Conservation (phyloP, 2,888 invertebrate species). For the Oegoconia quadripuncta region DNA sequence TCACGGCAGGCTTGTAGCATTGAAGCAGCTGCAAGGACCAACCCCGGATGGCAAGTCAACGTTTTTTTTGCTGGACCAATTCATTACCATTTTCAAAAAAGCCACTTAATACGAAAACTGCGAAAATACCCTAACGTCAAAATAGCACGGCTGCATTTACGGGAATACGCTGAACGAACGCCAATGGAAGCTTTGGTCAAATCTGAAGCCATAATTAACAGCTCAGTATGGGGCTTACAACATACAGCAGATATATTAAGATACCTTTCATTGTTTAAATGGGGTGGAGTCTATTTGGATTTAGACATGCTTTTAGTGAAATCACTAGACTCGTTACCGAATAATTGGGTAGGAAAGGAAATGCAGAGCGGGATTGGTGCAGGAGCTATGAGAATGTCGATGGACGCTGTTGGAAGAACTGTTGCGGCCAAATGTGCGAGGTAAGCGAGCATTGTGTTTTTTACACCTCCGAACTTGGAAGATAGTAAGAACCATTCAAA, state of each 20-base stretch:
- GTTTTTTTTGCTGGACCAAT: slow-evolving; percentile 27
- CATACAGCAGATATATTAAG: neutral
- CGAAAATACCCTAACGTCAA: slow-evolving; percentile 68
- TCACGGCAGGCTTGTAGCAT: slow-evolving; percentile 81
- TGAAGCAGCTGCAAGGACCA: slow-evolving; percentile 80
- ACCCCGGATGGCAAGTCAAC: slow-evolving; percentile 74
- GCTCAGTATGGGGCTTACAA: slow-evolving; percentile 71
- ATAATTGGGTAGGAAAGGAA: too few species aligned
- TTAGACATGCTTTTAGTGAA: slow-evolving; percentile 1
- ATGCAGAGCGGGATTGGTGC: too few species aligned
- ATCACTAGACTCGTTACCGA: too few species aligned
- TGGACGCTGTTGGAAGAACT: too few species aligned
- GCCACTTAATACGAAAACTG: slow-evolving; percentile 23
- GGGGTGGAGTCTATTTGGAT: slow-evolving; percentile 5
- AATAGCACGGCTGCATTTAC: slow-evolving; percentile 69
- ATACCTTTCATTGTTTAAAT: slow-evolving; percentile 4
- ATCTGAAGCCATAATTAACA: slow-evolving; percentile 54
- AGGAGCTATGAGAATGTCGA: too few species aligned
- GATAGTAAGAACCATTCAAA: too few species aligned
- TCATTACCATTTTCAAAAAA: neutral
- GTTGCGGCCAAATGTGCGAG: too few species aligned
- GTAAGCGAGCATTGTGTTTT: too few species aligned
- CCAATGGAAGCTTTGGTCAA: slow-evolving; percentile 73
- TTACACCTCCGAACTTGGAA: too few species aligned
- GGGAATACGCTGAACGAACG: slow-evolving; percentile 72